Conservation (phyloP, 2,888 invertebrate species). For the Leuctra nigra region DNA sequence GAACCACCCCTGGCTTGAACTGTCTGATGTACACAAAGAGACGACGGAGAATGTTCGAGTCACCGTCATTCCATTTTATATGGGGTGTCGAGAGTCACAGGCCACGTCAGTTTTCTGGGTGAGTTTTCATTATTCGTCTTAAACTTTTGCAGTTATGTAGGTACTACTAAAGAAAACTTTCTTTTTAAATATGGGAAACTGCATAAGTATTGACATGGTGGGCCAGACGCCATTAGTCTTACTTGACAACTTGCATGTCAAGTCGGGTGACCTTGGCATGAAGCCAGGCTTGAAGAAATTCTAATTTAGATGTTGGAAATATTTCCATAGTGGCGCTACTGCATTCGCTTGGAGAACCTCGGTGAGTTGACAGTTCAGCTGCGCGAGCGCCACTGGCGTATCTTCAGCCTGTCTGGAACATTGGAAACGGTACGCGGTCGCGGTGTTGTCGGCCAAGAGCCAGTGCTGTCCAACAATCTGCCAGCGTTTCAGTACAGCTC, state of each 20-base stretch:
- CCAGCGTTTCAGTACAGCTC: conserved; percentile 98
- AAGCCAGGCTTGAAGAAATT: too few relatives aligned
- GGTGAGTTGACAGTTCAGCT: conserved; percentile 84
- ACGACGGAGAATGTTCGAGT: conserved; percentile 94
- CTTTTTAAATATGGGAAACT: too few relatives aligned
- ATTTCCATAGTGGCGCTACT: conserved; percentile 83
- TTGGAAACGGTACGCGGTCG: conserved; percentile 90
- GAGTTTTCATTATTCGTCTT: too few relatives aligned
- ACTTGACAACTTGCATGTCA: too few relatives aligned
- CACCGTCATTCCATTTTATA: conserved; percentile 97
- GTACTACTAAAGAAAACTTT: too few relatives aligned
- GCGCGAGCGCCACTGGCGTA: conserved; percentile 96
- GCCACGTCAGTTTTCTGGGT: conserved; percentile 92
- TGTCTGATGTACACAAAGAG: conserved; percentile 95
- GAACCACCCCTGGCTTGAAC: conserved; percentile 93
- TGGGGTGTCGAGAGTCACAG: conserved; percentile 90
- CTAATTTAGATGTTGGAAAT: not conserved
- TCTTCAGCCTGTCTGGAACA: conserved; percentile 90
- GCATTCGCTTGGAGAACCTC: conserved; percentile 92
- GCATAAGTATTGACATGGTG: too few relatives aligned
- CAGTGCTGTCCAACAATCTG: conserved; percentile 74
- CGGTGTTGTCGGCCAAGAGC: conserved; percentile 98
- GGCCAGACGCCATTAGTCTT: too few relatives aligned
- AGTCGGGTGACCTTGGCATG: too few relatives aligned
- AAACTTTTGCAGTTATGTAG: too few relatives aligned